These are phyloP conservation scores for Epinephelus lanceolatus DNA, from an alignment of 2,113 vertebrate species.

Conservation along the genomic window DNA sequence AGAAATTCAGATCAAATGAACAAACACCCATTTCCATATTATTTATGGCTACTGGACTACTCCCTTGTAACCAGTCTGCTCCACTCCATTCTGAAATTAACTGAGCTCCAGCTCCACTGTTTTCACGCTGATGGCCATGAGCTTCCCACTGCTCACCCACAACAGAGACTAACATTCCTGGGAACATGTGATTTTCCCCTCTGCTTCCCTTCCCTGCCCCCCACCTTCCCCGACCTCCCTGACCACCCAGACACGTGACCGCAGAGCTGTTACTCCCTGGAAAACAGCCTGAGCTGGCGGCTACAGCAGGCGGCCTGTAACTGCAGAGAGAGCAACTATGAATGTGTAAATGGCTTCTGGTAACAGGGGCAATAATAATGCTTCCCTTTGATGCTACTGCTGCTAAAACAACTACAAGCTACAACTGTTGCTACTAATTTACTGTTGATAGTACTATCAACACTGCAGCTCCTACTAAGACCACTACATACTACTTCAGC, in stretches of 20 bases:
- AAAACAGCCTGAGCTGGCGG: conserved; percentile 23
- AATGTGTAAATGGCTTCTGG: background rate
- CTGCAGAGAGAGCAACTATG: background rate
- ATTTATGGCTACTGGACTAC: conserved; percentile 13
- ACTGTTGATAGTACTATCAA: background rate
- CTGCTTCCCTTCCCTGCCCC: conserved; percentile 32
- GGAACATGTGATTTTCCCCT: conserved; percentile 68
- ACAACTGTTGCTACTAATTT: background rate
- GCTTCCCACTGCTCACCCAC: conserved; percentile 57
- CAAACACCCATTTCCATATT: background rate
- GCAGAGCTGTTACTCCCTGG: conserved; percentile 27
- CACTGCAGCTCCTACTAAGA: background rate
- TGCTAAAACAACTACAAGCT: background rate
- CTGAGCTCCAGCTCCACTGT: conserved; percentile 30
- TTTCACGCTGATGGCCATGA: conserved; percentile 53
- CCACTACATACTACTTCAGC: background rate
- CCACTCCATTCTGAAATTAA: conserved; percentile 15
- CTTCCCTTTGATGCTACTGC: background rate
- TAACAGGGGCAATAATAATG: background rate
- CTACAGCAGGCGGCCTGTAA: background rate
- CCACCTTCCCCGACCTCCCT: conserved; percentile 16
- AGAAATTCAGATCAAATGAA: background rate
- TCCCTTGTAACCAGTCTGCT: background rate
- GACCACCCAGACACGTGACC: conserved; percentile 56
- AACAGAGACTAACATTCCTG: conserved; percentile 69